These are phyloP conservation scores for Neosalanx taihuensis DNA, from an alignment of 2,797 vertebrate genomes.

Conservation along the genomic window DNA sequence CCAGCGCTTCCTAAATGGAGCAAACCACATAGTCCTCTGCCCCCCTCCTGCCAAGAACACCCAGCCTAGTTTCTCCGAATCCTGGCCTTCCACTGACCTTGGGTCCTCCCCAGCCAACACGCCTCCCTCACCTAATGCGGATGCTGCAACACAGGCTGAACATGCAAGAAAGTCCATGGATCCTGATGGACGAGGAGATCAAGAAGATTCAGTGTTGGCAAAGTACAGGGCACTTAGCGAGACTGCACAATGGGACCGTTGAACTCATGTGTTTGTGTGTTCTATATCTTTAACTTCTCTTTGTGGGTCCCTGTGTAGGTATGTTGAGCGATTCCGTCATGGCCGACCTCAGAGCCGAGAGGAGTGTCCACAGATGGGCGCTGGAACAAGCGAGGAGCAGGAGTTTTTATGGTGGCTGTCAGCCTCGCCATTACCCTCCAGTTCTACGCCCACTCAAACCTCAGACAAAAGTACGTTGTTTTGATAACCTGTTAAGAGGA, in stretches of 20 bases:
- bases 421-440: constrained; percentile 53
- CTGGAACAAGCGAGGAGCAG: constrained; percentile 36
- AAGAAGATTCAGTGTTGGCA: constrained; percentile 64
- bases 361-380: constrained; percentile 64
- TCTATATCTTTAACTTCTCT: not conserved
- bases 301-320: constrained; percentile 62
- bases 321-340: constrained; percentile 81
- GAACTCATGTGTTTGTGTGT: not conserved
- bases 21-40: constrained; percentile 16
- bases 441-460: constrained; percentile 55
- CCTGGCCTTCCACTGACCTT: constrained; percentile 75
- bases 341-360: constrained; percentile 79
- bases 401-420: constrained; percentile 81
- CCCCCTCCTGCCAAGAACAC: constrained; percentile 29
- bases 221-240: constrained; percentile 55
- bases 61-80: constrained; percentile 65
- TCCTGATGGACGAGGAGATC: constrained; percentile 21
- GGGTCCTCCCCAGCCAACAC: constrained; percentile 45
- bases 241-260: too few relatives aligned
- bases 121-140: constrained; percentile 29
- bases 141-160: constrained; percentile 13
- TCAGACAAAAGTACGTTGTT: constrained; percentile 37
- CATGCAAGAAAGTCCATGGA: constrained; percentile 15
- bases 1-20: constrained; percentile 30
- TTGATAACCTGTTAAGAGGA: not conserved